Evolutionary conservation across 2,888 invertebrate genomes (phyloP).

Genomic region (Platycheirus rosarum): DNA sequence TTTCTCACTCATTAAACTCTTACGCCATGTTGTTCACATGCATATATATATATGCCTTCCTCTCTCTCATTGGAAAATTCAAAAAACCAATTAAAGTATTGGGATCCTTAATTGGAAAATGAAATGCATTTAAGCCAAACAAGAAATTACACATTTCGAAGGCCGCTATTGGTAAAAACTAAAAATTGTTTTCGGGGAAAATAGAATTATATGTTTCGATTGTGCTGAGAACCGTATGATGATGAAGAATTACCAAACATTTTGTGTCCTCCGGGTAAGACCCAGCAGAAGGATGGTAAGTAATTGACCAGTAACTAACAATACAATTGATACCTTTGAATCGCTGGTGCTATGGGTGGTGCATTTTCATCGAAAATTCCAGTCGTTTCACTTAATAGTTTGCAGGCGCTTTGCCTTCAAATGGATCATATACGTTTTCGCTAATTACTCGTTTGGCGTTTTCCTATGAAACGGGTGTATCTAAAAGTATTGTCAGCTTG

Average conservation of each 20-base stretch:
- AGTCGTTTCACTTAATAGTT: conserved; percentile 54
- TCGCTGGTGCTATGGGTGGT: not conserved
- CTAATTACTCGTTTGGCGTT: conserved; percentile 58
- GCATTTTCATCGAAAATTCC: conserved; percentile 29
- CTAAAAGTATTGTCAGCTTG: too few species aligned
- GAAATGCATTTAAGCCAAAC: conserved; percentile 54
- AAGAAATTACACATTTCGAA: conserved; percentile 12
- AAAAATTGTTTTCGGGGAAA: not conserved
- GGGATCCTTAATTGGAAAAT: conserved; percentile 61
- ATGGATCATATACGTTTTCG: conserved; percentile 61
- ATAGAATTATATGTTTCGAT: conserved; percentile 21
- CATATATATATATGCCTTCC: not conserved
- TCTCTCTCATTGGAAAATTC: conserved; percentile 50
- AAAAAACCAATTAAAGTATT: conserved; percentile 72
- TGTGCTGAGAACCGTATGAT: conserved; percentile 23
- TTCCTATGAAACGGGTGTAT: conserved; percentile 20
- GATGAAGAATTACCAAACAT: conserved; percentile 44
- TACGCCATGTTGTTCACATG: conserved; percentile 8
- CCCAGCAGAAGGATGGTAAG: conserved; percentile 12
- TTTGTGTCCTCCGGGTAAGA: not conserved
- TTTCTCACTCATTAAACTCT: conserved; percentile 59
- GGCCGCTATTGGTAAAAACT: not conserved
- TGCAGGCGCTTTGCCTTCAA: conserved; percentile 31
- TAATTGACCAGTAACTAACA: conserved; percentile 50
- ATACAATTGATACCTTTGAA: conserved; percentile 5